A percentile compares a stretch with the other conserved stretches of the same genome.
Conservation (phyloP, 1,140 invertebrate genomes). For the Drosophila asahinai region DNA sequence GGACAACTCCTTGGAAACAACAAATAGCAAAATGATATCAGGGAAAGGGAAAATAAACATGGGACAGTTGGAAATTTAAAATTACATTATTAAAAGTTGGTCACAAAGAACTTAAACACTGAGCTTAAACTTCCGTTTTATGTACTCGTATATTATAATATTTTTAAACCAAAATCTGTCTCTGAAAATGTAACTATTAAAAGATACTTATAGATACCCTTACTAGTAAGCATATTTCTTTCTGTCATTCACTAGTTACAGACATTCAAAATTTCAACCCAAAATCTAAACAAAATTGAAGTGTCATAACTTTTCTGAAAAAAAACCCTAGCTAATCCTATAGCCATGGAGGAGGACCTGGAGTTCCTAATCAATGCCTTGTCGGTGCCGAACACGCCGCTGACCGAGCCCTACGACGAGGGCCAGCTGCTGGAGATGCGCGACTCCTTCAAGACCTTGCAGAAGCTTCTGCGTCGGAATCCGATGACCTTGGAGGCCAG, state of each 20-base stretch:
- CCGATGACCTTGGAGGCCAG: not conserved
- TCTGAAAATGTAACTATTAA: not conserved
- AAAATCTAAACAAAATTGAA: not conserved
- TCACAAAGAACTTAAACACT: not conserved
- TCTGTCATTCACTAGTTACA: not conserved
- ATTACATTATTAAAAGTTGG: not conserved
- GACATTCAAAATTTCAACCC: slow-evolving; percentile 3
- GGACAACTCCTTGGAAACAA: slow-evolving; percentile 10
- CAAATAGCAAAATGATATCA: not conserved
- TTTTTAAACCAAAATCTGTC: too few relatives aligned
- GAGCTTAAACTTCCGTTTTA: not conserved
- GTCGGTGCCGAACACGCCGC: slow-evolving; percentile 41
- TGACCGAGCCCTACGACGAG: slow-evolving; percentile 33
- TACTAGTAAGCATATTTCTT: not conserved
- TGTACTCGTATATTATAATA: not conserved
- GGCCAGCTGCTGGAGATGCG: slow-evolving; percentile 57
- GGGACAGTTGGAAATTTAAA: not conserved
- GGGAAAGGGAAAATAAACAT: not conserved
- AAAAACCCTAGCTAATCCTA: not conserved
- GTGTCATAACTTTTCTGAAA: not conserved
- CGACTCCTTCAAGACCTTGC: slow-evolving; percentile 48
- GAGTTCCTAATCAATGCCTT: slow-evolving; percentile 62
- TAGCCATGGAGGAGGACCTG: slow-evolving; percentile 58
- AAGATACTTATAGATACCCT: too few relatives aligned
- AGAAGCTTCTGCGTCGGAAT: slow-evolving; percentile 30